Base-by-base conservation (phyloP, 2,797 vertebrate genomes). In the Enteromius afrohamiltoni region DNA sequence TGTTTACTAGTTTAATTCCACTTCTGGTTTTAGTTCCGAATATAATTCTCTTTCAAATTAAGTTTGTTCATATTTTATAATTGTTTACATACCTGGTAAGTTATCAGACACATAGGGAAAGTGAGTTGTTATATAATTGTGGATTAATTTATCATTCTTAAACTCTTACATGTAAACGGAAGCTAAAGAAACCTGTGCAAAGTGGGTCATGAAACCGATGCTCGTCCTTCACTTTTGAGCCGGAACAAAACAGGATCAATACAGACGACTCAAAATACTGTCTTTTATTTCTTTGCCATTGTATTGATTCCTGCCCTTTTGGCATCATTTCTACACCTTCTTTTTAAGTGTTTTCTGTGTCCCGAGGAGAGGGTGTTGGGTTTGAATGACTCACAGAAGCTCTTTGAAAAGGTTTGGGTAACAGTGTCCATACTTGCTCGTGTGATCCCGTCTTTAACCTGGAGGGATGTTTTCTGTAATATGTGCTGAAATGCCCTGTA, bases 351-450 rank as follows among this genome's bases (percentile, higher is more conserved):
- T 21, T 71, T 80, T 70, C 37, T 60, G 11, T 45, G 13, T 37
- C 79, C 67, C 0, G 21, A 60, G 79, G 67, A 71, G 37, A 80
- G 67, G 51, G 79, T 47, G 79, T 60, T 47, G 23, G 14, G 37
- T 16, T 6, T 23, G 7, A 53, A 42, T 80, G 78, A 80, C 78
- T 80, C 78, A 80, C n/a, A 21, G 21, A 37, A 37, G 45, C 47
- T 80, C 34, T 42, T 51, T 69, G 67, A 31, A 69, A 37, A 47
- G 37, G 64, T 79, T 53, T 26, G n/a, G 31, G 31, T 69, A 19
- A 21, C 65, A 58, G n/a, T 80, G 78, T 40, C 23, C 34, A 60
- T 69, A 80, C 78, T 13, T 70, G 78, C 34, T 58, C 17, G 9
- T 40, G 31, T 51, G 29, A 79, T 37, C 31, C 51, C 40, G 5